phyloP scores from a whole-genome alignment of 1,140 invertebrate species.

The Drosophila arawakana region DNA sequence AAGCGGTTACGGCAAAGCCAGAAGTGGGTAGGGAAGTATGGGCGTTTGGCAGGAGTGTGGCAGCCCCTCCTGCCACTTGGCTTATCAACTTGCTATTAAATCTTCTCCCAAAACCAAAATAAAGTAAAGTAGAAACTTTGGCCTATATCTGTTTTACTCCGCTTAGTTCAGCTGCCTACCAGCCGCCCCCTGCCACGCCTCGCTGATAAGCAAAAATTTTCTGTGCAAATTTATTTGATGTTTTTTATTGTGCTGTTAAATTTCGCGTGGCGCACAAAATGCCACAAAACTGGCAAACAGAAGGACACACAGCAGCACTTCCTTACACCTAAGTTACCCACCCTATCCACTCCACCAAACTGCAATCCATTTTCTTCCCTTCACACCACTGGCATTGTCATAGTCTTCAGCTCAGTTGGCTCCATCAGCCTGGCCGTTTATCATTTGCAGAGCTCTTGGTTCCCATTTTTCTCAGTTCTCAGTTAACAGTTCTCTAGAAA shows the following conservation, averaged over 20 bases:
- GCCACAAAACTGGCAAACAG: slow-evolving; percentile 29
- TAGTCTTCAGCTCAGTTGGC: slow-evolving; percentile 54
- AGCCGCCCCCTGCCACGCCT: slow-evolving; percentile 41
- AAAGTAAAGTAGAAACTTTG: slow-evolving; percentile 28
- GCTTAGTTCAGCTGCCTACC: background rate
- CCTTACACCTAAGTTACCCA: too few relatives aligned
- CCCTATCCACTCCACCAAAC: background rate
- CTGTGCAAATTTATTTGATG: slow-evolving; percentile 79
- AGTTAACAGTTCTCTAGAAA: slow-evolving; percentile 8
- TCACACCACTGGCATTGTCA: slow-evolving; percentile 17
- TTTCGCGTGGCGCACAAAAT: slow-evolving; percentile 64
- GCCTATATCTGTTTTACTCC: slow-evolving; percentile 17
- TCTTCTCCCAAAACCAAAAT: slow-evolving; percentile 30
- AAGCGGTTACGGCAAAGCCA: slow-evolving; percentile 45
- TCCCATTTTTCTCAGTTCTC: slow-evolving; percentile 42
- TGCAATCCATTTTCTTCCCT: background rate
- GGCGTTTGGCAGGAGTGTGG: background rate
- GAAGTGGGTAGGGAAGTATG: too few relatives aligned
- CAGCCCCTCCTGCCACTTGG: slow-evolving; percentile 23
- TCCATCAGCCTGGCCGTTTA: slow-evolving; percentile 70
- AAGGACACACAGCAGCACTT: slow-evolving; percentile 6
- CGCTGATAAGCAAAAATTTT: slow-evolving; percentile 74
- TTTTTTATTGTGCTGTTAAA: slow-evolving; percentile 79
- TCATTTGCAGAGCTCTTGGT: slow-evolving; percentile 57
- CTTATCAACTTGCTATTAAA: slow-evolving; percentile 80